Evolutionary conservation across 2,888 invertebrate species (phyloP).

Genomic region (Lapara coniferarum): DNA sequence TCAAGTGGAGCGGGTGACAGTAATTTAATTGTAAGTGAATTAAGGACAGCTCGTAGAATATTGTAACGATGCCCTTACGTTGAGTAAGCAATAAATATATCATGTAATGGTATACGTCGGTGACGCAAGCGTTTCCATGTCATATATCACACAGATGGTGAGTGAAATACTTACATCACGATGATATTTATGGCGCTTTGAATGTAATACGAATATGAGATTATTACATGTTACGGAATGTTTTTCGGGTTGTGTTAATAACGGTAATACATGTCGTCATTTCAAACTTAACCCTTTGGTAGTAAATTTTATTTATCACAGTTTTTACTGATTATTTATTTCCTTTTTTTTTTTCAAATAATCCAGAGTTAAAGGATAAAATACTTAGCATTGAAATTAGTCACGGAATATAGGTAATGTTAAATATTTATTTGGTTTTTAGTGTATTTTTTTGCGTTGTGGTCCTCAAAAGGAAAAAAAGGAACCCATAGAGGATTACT

Average conservation of each 20-base stretch:
- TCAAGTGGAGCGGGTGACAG: conserved; percentile 66
- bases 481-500: too few species aligned
- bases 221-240: conserved; percentile 16
- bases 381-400: too few species aligned
- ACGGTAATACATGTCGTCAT: too few species aligned
- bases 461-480: too few species aligned
- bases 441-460: too few species aligned
- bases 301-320: neutral
- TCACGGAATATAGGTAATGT: too few species aligned
- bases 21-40: conserved; percentile 74
- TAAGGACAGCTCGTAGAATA: conserved; percentile 66
- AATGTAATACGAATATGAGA: conserved; percentile 27
- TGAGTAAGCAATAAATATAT: conserved; percentile 66
- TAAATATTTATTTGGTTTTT: too few species aligned
- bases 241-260: neutral
- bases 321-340: too few species aligned
- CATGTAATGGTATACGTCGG: conserved; percentile 55
- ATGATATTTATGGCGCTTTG: conserved; percentile 56
- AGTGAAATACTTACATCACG: conserved; percentile 65
- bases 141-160: conserved; percentile 60
- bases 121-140: conserved; percentile 55
- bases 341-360: too few species aligned
- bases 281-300: neutral
- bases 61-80: conserved; percentile 50
- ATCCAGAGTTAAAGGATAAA: too few species aligned